Evolutionary conservation across 2,113 vertebrate genomes (phyloP).

Genomic region (Podiceps cristatus): DNA sequence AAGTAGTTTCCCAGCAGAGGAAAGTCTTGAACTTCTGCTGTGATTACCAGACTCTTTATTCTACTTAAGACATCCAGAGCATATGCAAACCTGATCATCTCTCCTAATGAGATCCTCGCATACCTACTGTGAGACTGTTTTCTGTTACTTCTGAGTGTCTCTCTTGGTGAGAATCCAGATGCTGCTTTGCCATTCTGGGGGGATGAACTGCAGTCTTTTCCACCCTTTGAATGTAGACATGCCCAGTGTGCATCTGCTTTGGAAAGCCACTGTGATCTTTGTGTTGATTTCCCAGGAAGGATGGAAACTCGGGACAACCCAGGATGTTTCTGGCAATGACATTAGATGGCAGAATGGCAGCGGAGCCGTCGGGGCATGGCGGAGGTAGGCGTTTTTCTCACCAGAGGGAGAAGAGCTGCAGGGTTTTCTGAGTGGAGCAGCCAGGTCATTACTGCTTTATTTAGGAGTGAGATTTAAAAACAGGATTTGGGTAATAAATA

Average conservation of each 20-base stretch:
- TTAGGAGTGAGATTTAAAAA: constrained; percentile 12
- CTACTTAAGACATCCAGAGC: not conserved
- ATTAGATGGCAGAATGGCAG: not conserved
- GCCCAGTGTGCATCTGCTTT: not conserved
- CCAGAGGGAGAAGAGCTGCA: not conserved
- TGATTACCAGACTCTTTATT: not conserved
- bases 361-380: fast-evolving
- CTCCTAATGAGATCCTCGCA: not conserved
- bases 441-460: constrained; percentile 2
- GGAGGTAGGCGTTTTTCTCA: not conserved
- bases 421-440: not conserved
- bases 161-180: not conserved
- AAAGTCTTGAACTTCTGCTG: not conserved
- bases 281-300: not conserved
- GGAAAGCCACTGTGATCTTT: not conserved
- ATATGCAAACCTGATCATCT: not conserved
- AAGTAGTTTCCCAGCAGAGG: not conserved
- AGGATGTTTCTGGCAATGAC: not conserved
- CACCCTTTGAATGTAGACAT: not conserved
- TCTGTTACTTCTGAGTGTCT: not conserved
- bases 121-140: not conserved
- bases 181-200: not conserved
- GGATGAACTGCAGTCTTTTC: not conserved
- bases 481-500: constrained; percentile 43
- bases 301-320: not conserved